These are phyloP conservation scores for Crematogaster levior DNA, from an alignment of 2,888 invertebrate species.

Conservation along the genomic window DNA sequence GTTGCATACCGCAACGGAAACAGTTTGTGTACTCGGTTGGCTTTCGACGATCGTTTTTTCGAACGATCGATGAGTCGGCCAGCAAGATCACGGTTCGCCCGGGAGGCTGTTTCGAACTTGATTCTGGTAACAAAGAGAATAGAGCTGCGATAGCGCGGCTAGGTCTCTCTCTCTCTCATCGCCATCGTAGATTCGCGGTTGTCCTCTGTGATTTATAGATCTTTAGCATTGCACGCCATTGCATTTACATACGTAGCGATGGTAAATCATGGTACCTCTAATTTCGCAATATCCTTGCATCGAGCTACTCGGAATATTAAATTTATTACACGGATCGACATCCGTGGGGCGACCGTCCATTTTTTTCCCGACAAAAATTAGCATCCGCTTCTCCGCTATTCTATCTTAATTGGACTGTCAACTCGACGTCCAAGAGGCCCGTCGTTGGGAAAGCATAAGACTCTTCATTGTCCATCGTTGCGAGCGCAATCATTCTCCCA, in stretches of 20 bases:
- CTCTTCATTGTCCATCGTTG: slow-evolving; percentile 27
- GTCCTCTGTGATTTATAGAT: slow-evolving; percentile 15
- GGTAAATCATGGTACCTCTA: background rate
- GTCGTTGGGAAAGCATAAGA: background rate
- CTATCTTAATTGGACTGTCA: slow-evolving; percentile 64
- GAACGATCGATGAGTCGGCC: slow-evolving; percentile 42
- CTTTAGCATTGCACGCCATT: slow-evolving; percentile 23
- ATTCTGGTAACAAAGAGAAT: slow-evolving; percentile 35
- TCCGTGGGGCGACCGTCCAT: background rate
- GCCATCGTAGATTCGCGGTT: slow-evolving; percentile 18
- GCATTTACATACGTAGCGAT: background rate
- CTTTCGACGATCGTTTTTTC: slow-evolving; percentile 68
- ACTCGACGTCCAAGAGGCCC: slow-evolving; percentile 27
- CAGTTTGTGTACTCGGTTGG: slow-evolving; percentile 64
- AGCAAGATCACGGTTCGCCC: slow-evolving; percentile 28
- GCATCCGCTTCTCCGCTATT: slow-evolving; percentile 14
- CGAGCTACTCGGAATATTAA: background rate
- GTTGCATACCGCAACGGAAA: slow-evolving; percentile 75
- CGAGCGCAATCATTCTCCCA: background rate
- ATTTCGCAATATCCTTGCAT: background rate
- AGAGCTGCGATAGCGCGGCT: slow-evolving; percentile 5
- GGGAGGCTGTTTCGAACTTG: slow-evolving; percentile 18
- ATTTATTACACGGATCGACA: background rate
- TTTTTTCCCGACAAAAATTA: slow-evolving; percentile 20
- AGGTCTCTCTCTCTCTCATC: slow-evolving; percentile 2